phyloP scores from a whole-genome alignment of 1,140 invertebrate species.

The Macrostomum lignano region DNA sequence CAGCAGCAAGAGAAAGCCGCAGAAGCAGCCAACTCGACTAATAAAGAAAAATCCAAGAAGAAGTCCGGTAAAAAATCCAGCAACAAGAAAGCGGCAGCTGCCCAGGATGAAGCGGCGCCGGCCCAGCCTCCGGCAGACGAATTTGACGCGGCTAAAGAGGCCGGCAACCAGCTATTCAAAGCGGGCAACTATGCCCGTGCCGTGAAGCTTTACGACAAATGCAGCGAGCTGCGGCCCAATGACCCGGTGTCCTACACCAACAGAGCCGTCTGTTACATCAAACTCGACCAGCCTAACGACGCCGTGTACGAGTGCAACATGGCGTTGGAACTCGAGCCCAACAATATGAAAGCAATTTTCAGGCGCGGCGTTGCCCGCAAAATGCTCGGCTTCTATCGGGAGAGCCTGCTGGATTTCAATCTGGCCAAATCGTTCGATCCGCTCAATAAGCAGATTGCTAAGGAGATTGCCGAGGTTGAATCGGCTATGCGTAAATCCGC shows the following conservation, averaged over 20 bases:
- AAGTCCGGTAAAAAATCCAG: too few species aligned
- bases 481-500: too few species aligned
- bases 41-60: too few species aligned
- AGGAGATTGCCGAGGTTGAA: too few species aligned
- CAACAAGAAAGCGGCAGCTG: too few species aligned
- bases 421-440: too few species aligned
- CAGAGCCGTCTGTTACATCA: slow-evolving; percentile 20
- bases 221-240: slow-evolving; percentile 13
- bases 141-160: slow-evolving; percentile 11
- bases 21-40: too few species aligned
- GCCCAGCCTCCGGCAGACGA: slow-evolving; percentile 8
- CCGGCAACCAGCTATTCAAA: slow-evolving; percentile 18
- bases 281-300: slow-evolving; percentile 24
- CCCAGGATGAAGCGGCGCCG: slow-evolving; percentile 1
- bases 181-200: slow-evolving; percentile 20
- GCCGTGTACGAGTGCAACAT: slow-evolving; percentile 37
- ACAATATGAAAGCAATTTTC: slow-evolving; percentile 47
- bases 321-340: slow-evolving; percentile 34
- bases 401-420: too few species aligned
- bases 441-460: too few species aligned
- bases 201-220: slow-evolving; percentile 13
- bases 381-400: too few species aligned
- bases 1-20: too few species aligned
- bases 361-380: too few species aligned
- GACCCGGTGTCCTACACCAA: slow-evolving; percentile 18